Evolutionary conservation across 92 coral and sea anemone species (phyloP), one percentile per base, ranked within the genome.

Genomic region (Zoanthus sansibaricus): DNA sequence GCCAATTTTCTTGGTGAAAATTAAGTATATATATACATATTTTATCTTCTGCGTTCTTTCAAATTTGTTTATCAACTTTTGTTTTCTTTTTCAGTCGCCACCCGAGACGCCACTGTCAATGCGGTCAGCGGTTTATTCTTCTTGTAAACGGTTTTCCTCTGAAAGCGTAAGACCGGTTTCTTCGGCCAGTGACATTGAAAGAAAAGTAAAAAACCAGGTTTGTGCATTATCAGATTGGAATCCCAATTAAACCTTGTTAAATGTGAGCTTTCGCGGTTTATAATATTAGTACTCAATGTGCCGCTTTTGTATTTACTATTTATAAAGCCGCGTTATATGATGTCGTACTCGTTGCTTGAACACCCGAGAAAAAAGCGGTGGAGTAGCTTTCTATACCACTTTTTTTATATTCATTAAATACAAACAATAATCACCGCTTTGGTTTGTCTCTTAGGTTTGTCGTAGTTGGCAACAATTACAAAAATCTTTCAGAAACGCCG

Each of bases 401-500:
- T 37, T 2, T 37, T 37, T 2, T 37, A 37, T 37, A 49, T 49
- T 49, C 9, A 49, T 7, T 49, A 11, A 49, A 49, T 49, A 49
- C 12, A 46, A 45, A 77, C 8, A 7, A 72, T 77, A 16, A 11
- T 46, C 47, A 17, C 42, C 67, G 17, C 2, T 80, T 45, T 67
- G 15, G 64, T 1, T 80, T 70, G 56, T 58, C 68, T 11, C 90
- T 2, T 58, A 96, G 99, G 86, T 96, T 76, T 96, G 97, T 75
- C 94, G 94, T 48, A 92, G 87, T 48, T 96, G 98, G 99, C 98
- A 92, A 88, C 96, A 95, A 9, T 72, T 97, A 9, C 95, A 97
- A 87, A 93, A 92, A 86, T 83, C 96, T 56, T 97, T 97, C 78
- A 73, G 96, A 64, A 93, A 97, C 82, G 58, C 83, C 0, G 99